Evolutionary conservation across 1,140 invertebrate genomes (phyloP).

Genomic region (Capitella teleta): DNA sequence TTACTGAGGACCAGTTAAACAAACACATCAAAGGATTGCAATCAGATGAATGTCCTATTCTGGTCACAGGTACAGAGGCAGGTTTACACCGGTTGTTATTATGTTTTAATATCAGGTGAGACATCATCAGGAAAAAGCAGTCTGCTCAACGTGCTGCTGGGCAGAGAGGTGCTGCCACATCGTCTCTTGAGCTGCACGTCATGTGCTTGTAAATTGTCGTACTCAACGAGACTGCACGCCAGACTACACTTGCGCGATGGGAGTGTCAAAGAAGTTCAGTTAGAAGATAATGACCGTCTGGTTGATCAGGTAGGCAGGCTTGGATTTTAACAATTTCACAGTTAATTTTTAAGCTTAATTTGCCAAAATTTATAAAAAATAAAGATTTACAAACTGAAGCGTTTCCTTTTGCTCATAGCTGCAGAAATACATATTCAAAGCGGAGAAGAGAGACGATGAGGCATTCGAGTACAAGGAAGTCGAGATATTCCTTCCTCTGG

Average conservation of each 20-base stretch:
- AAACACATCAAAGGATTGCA: background rate
- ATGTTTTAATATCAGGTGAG: constrained; percentile 19
- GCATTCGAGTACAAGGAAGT: constrained; percentile 12
- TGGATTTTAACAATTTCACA: background rate
- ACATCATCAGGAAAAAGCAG: constrained; percentile 31
- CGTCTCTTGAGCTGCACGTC: constrained; percentile 24
- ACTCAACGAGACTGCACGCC: constrained; percentile 6
- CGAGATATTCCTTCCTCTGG: constrained; percentile 19
- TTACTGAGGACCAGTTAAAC: background rate
- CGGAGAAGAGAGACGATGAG: constrained; percentile 14
- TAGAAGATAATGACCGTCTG: constrained; percentile 9
- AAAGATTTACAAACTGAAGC: no score
- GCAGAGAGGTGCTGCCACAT: constrained; percentile 21
- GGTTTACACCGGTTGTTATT: background rate
- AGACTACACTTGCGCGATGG: background rate
- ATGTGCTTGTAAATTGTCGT: constrained; percentile 22
- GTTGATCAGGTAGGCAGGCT: constrained; percentile 14
- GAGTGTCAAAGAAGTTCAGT: constrained; percentile 4
- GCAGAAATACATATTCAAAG: background rate
- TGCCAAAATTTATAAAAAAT: no score
- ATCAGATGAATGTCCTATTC: background rate
- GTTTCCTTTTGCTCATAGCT: no score
- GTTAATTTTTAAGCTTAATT: no score
- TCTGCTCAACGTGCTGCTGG: constrained; percentile 27
- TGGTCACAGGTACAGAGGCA: background rate